Conservation (phyloP, 2,797 vertebrate genomes). For the Poeciliopsis paucimaculata region DNA sequence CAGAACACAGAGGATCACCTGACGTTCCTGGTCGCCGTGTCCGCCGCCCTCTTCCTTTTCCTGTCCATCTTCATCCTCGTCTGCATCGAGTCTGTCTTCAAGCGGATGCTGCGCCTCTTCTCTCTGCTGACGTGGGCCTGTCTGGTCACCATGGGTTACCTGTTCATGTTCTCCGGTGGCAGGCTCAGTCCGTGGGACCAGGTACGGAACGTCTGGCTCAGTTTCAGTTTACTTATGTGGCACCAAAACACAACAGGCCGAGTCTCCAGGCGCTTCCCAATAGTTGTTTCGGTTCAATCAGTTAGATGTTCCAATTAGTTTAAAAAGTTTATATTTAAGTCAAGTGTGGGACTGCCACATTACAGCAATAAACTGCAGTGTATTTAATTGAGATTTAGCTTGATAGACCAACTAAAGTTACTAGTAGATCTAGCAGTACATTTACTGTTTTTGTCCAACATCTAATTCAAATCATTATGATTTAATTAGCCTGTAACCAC, state of each 20-base stretch:
- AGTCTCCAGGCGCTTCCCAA: neutral
- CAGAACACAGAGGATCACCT: slow-evolving; percentile 92
- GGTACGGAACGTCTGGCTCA: slow-evolving; percentile 71
- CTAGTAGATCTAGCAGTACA: neutral
- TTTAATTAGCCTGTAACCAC: neutral
- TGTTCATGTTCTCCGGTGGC: slow-evolving; percentile 97
- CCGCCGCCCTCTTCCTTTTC: slow-evolving; percentile 94
- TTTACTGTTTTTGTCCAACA: neutral
- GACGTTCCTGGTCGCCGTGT: slow-evolving; percentile 95
- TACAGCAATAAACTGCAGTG: neutral
- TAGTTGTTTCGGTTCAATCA: neutral
- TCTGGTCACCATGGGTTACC: slow-evolving; percentile 96
- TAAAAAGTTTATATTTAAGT: neutral
- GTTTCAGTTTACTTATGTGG: neutral
- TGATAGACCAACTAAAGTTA: neutral
- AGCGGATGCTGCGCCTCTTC: slow-evolving; percentile 94
- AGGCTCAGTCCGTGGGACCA: slow-evolving; percentile 97
- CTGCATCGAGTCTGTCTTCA: slow-evolving; percentile 95
- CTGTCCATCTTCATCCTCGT: slow-evolving; percentile 96
- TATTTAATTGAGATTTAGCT: neutral
- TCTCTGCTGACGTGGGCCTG: slow-evolving; percentile 97
- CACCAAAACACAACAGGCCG: neutral
- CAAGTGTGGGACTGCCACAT: neutral
- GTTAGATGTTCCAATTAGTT: neutral
- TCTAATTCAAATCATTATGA: neutral